These are phyloP conservation scores for Urocyon cinereoargenteus DNA, from an alignment of 2,797 vertebrate species.

Conservation along the genomic window DNA sequence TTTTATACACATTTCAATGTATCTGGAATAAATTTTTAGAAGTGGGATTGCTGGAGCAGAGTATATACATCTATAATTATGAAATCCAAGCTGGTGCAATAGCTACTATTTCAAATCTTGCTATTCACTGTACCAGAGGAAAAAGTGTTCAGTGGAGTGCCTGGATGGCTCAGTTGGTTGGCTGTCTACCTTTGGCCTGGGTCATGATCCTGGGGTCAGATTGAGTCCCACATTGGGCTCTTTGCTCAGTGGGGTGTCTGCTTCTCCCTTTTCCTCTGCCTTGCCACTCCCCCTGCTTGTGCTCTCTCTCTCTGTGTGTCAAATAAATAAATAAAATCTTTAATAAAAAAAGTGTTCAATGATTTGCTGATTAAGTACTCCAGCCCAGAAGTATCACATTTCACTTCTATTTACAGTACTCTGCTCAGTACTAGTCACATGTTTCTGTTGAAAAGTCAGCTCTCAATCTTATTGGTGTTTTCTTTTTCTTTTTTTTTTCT, in stretches of 20 bases:
- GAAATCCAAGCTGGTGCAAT: neutral
- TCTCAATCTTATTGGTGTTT: neutral
- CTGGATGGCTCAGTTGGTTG: no score
- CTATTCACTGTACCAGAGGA: neutral
- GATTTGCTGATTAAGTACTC: neutral
- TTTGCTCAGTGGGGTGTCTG: no score
- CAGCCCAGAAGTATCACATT: neutral
- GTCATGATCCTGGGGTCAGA: no score
- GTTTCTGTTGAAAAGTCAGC: slow-evolving; percentile 10
- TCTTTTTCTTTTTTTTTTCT: neutral
- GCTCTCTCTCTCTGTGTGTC: no score
- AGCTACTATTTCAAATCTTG: neutral
- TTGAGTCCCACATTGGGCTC: no score
- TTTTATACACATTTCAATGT: neutral
- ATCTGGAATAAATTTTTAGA: neutral
- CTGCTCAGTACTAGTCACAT: neutral
- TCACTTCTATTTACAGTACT: neutral
- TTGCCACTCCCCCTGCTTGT: no score
- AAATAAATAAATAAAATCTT: no score
- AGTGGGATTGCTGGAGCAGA: neutral
- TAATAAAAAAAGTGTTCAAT: neutral
- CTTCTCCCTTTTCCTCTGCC: no score
- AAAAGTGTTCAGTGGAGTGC: neutral
- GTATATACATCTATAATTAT: no score
- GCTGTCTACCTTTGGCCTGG: no score